These are phyloP conservation scores for Bubo blakistoni DNA, from an alignment of 2,113 vertebrate species.

Conservation along the genomic window DNA sequence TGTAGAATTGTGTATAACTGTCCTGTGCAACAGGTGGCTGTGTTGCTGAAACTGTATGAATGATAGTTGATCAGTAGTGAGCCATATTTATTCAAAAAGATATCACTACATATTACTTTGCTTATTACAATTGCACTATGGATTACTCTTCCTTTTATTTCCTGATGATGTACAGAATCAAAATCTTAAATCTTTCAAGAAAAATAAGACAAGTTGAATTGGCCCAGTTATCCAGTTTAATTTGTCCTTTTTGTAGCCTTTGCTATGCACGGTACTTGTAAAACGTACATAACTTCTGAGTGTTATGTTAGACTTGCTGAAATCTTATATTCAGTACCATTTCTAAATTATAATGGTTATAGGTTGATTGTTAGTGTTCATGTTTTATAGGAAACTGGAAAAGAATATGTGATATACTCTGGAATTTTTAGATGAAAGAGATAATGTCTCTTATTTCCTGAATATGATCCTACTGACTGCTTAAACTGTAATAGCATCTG, in stretches of 20 bases:
- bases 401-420: constrained; percentile 34
- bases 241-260: constrained; percentile 66
- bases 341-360: constrained; percentile 48
- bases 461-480: constrained; percentile 23
- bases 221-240: constrained; percentile 61
- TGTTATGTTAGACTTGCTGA: constrained; percentile 52
- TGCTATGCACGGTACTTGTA: constrained; percentile 71
- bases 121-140: constrained; percentile 76
- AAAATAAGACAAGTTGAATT: constrained; percentile 65
- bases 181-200: constrained; percentile 61
- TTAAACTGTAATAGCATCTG: constrained; percentile 37
- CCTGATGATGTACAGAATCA: constrained; percentile 70
- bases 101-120: constrained; percentile 66
- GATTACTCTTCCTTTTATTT: constrained; percentile 65
- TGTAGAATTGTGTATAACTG: constrained; percentile 52
- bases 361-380: constrained; percentile 49
- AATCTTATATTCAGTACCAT: constrained; percentile 59
- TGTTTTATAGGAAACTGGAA: constrained; percentile 68
- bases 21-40: constrained; percentile 45
- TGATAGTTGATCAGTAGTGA: constrained; percentile 64
- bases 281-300: constrained; percentile 56
- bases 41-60: constrained; percentile 38
- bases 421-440: constrained; percentile 35
- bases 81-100: constrained; percentile 72
- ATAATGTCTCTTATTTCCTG: constrained; percentile 6